Conservation (phyloP, 2,113 vertebrate genomes). For the Indicator maculatus region DNA sequence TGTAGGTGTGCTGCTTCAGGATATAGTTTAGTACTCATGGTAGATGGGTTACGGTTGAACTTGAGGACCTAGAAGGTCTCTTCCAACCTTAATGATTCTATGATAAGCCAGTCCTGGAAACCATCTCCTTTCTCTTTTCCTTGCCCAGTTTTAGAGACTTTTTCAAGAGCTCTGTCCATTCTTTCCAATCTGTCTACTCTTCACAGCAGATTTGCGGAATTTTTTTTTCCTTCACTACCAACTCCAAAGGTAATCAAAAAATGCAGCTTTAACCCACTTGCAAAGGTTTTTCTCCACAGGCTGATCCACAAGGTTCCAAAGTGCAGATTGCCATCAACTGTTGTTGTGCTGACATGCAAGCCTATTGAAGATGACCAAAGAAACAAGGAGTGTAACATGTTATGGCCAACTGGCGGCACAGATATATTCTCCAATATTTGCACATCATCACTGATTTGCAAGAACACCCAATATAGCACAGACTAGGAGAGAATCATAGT, state of each 20-base stretch:
- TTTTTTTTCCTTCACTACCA: neutral
- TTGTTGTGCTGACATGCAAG: neutral
- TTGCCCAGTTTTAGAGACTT: neutral
- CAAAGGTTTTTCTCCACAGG: neutral
- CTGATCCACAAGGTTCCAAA: neutral
- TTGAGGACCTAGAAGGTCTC: too few species aligned
- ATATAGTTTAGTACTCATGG: too few species aligned
- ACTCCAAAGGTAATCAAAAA: neutral
- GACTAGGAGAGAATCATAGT: neutral
- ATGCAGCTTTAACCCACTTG: neutral
- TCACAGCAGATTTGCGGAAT: neutral
- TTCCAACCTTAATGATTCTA: too few species aligned
- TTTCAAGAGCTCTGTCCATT: neutral
- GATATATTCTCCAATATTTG: neutral
- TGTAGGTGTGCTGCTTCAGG: too few species aligned
- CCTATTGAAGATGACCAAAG: neutral
- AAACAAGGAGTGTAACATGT: accelerated
- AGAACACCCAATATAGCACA: neutral
- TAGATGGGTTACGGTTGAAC: too few species aligned
- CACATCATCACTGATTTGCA: neutral
- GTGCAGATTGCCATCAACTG: neutral
- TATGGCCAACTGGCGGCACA: neutral
- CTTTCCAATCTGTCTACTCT: neutral
- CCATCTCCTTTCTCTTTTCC: neutral
- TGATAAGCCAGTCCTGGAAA: neutral